Base-by-base conservation (phyloP, 2,797 vertebrate genomes). In the Sebastes elongatus region DNA sequence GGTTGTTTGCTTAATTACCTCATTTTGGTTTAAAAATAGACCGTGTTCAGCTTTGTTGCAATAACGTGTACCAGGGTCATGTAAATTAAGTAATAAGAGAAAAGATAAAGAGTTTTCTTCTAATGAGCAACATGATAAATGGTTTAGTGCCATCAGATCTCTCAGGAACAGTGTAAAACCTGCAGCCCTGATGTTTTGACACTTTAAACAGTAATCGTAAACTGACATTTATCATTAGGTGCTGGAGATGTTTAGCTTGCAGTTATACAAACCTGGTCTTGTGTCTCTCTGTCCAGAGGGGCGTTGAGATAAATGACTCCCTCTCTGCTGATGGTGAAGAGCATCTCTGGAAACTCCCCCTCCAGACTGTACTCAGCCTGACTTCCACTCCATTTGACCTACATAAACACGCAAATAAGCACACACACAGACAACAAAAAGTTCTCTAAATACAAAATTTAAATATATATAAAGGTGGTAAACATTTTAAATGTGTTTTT, bases 381-480 rank as follows among this genome's bases (percentile, higher is more conserved):
- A 57, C 92, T 95, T 6, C 95, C 95, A 91, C 95, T 96, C 95
- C 96, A 97, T 84, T 93, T 95, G 63, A 96, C 95, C 95, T 98
- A 84, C 9, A 82, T 46, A 79, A 59, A 84, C 83, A 88, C 22
- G 86, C 46, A 84, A 23, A 83, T 4, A 38, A 14, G 74, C 30
- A 76, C 63, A 81, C 23, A 75, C 52, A 69, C 30, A 46, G 7
- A 18, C 38, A 35, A 23, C 61, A 52, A 68, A 10, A 64, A 5
- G 35, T 14, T 71, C 35, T 61, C 55, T 38, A 2, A 66, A n/a
- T 8, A 55, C 7, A 62, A 32, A 6, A 65, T 42, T 3, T 46
- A 20, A 5, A 46, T 23, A 6, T 18, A 25, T 27, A 22, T 25
- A 32, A 33, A 27, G 20, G 2, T 32, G n/a, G 7, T 22, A 10